A percentile compares a stretch with the other conserved stretches of the same genome.
phyloP scores from a whole-genome alignment of 2,797 vertebrate genomes.

The Selene dorsalis region DNA sequence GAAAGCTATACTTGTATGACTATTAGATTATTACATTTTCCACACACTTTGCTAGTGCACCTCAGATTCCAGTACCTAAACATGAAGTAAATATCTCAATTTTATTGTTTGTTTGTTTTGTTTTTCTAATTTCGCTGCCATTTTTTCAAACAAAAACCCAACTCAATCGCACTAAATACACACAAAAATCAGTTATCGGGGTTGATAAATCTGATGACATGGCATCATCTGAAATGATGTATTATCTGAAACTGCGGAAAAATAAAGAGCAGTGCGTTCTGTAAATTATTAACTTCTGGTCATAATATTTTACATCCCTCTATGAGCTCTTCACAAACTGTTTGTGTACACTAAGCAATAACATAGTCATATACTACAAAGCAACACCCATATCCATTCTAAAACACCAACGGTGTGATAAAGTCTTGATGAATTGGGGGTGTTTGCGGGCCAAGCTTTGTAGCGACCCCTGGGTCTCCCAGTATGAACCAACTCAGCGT shows the following conservation, averaged over 20 bases:
- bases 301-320: conserved; percentile 16
- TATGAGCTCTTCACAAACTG: conserved; percentile 16
- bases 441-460: conserved; percentile 41
- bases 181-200: conserved; percentile 8
- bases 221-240: conserved; percentile 12
- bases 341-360: conserved; percentile 43
- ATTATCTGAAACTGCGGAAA: not conserved
- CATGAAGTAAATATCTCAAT: too few species aligned
- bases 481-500: conserved; percentile 68
- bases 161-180: not conserved
- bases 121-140: not conserved
- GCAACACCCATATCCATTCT: conserved; percentile 10
- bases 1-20: not conserved
- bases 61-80: not conserved
- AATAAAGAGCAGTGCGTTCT: conserved; percentile 10
- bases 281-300: conserved; percentile 29
- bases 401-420: conserved; percentile 39
- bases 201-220: not conserved
- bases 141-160: conserved; percentile 11
- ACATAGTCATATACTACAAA: conserved; percentile 42
- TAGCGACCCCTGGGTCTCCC: conserved; percentile 58
- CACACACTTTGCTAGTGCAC: not conserved
- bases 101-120: too few species aligned
- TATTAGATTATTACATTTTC: not conserved
- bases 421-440: conserved; percentile 49